These are phyloP conservation scores for Echiichthys vipera DNA, from an alignment of 2,797 vertebrate species.

Conservation along the genomic window DNA sequence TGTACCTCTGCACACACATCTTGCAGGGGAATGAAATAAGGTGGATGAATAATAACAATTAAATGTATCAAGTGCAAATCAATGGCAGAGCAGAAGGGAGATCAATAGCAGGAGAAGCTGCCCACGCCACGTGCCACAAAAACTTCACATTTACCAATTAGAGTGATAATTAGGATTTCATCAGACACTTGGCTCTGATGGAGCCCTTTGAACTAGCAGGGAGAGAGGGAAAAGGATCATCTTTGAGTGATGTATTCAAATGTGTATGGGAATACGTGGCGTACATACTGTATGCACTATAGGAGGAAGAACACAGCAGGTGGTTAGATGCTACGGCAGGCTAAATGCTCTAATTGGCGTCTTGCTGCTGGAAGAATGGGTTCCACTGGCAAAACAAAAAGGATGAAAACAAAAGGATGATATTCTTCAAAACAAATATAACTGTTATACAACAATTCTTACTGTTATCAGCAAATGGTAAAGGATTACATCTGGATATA, in stretches of 20 bases:
- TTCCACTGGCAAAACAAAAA: not conserved
- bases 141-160: conserved; percentile 71
- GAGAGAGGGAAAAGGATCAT: conserved; percentile 38
- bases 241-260: conserved; percentile 49
- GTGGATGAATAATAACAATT: conserved; percentile 62
- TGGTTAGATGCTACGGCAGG: conserved; percentile 5
- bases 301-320: conserved; percentile 23
- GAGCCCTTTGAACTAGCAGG: conserved; percentile 62
- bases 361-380: conserved; percentile 1
- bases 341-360: conserved; percentile 7
- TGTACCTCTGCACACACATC: conserved; percentile 12
- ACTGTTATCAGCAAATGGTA: not conserved
- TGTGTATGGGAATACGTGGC: conserved; percentile 26
- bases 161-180: conserved; percentile 65
- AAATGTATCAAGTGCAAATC: conserved; percentile 71
- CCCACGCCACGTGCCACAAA: conserved; percentile 36
- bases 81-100: conserved; percentile 42
- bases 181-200: conserved; percentile 59
- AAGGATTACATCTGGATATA: conserved; percentile 12
- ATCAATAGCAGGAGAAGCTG: conserved; percentile 53
- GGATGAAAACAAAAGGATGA: conserved; percentile 12
- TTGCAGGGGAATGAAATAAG: conserved; percentile 27
- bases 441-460: not conserved
- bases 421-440: not conserved
- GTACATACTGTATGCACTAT: conserved; percentile 10